A percentile compares a stretch with the other conserved stretches of the same genome.
Evolutionary conservation across 2,113 vertebrate species (phyloP).

Genomic region (Clarias gariepinus): DNA sequence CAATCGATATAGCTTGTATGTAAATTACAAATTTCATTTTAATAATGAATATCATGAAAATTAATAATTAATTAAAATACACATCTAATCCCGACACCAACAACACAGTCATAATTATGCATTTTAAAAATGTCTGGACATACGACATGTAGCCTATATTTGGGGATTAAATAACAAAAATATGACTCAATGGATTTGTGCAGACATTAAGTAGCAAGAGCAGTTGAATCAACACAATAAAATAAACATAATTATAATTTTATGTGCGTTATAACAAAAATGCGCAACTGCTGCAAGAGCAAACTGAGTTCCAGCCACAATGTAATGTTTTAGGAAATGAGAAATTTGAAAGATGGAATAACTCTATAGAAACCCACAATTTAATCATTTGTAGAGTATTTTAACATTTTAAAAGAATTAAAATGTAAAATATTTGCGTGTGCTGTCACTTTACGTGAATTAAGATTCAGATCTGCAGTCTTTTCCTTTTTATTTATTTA

Average conservation of each 20-base stretch:
- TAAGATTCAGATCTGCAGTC: background rate
- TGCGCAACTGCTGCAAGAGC: background rate
- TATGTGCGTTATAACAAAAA: background rate
- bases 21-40: background rate
- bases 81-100: background rate
- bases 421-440: background rate
- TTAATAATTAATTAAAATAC: background rate
- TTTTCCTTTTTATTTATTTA: background rate
- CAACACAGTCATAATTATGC: background rate
- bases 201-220: background rate
- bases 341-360: background rate
- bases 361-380: background rate
- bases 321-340: background rate
- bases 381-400: background rate
- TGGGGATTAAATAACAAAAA: background rate
- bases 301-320: background rate
- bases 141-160: background rate
- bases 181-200: background rate
- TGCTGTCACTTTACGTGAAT: background rate
- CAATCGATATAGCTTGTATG: background rate
- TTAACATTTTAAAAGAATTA: background rate
- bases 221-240: background rate
- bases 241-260: too few species aligned
- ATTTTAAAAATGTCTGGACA: background rate
- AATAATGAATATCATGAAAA: background rate